Base-by-base conservation (phyloP, 37 sponge, comb jelly and placozoan genomes). In the Beroe ovata region DNA sequence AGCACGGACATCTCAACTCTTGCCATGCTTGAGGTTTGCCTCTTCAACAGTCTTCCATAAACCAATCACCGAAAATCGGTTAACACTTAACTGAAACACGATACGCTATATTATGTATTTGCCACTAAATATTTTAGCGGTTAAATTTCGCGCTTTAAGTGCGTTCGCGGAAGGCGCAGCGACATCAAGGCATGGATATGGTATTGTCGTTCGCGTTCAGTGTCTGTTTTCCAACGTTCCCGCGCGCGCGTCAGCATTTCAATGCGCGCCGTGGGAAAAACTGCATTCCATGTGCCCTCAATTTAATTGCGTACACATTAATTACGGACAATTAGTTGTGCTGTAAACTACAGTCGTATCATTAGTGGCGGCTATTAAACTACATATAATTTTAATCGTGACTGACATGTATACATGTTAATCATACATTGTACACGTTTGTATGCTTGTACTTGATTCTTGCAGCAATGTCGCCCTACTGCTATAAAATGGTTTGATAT, bases 101-200 rank as follows among this genome's bases (percentile, higher is more conserved):
- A 26, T 25, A 61, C 28, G 20, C 21, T 61, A 25, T 61, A 6
- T 61, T 26, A 16, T 61, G 63, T 61, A 61, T 6, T 4, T 20
- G 26, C 8, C 28, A 25, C 16, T 19, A 11, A 58, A 58, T 20
- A 20, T 61, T 61, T 14, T 26, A 37, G 69, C 69, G 69, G 69
- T 66, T 66, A 66, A 66, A 66, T 33, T 66, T 66, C 69, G 69
- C 69, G 69, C 69, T 33, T 18, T 34, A 66, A 66, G 36, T 1
- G 4, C 29, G 2, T 66, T 66, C 30, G 69, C 32, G 69, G 25
- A 30, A 32, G 69, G 36, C 25, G 69, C 69, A 37, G 35, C 69
- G 69, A 66, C 69, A 66, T 66, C 2, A 34, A 8, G 30, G 4
- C 16, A 37, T 66, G 16, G 4, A 25, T 14, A 3, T 26, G 8